phyloP scores from a whole-genome alignment of 2,113 vertebrate species.

The Callochromis pleurospilus region DNA sequence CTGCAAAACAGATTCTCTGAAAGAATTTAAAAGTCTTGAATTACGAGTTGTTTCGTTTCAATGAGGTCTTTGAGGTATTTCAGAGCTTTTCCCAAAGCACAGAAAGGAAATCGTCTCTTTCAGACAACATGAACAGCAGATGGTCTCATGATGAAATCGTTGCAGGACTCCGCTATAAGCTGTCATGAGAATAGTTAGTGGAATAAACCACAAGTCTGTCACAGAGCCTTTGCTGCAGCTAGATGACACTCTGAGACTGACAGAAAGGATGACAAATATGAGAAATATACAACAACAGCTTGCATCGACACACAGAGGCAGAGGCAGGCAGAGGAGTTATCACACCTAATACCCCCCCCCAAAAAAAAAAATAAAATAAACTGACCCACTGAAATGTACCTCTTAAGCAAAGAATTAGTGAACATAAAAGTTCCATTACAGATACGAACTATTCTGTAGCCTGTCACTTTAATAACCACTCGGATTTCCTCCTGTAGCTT shows the following conservation, averaged over 20 bases:
- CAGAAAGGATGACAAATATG: neutral
- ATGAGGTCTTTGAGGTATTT: neutral
- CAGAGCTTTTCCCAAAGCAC: neutral
- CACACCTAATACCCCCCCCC: neutral
- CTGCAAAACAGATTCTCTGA: neutral
- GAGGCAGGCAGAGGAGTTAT: neutral
- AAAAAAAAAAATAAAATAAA: neutral
- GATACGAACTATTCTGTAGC: neutral
- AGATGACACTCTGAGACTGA: neutral
- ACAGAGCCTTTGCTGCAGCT: neutral
- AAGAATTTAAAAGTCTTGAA: neutral
- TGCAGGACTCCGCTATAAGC: neutral
- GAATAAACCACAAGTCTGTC: neutral
- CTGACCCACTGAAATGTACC: neutral
- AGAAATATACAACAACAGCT: neutral
- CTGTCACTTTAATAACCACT: neutral
- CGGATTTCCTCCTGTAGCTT: neutral
- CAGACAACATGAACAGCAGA: conserved; percentile 17
- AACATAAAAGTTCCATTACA: neutral
- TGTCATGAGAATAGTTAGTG: neutral
- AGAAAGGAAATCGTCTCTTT: neutral
- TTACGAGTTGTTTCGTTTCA: neutral
- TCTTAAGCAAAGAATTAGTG: neutral
- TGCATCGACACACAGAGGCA: neutral
- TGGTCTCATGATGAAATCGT: conserved; percentile 37